A percentile compares a stretch with the other conserved stretches of the same genome.
Evolutionary conservation across 2,888 invertebrate genomes (phyloP).

Genomic region (Megastigmus dorsalis): DNA sequence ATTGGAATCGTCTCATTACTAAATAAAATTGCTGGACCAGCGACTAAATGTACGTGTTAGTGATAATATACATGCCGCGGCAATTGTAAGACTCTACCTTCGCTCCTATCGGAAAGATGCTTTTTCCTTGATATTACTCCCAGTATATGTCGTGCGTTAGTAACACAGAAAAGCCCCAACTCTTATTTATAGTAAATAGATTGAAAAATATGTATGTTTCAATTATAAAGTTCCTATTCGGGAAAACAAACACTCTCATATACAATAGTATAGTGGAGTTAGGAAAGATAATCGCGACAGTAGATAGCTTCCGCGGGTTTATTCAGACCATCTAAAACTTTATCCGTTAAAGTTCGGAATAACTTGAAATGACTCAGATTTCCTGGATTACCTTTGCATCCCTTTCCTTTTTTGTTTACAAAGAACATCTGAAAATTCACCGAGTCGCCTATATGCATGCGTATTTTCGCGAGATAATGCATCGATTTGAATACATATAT

Average conservation of each 20-base stretch:
- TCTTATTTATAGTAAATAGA: too few relatives aligned
- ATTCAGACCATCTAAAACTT: slow-evolving; percentile 1
- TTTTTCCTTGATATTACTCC: too few relatives aligned
- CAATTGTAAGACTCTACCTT: too few relatives aligned
- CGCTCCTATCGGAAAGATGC: too few relatives aligned
- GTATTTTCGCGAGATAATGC: not conserved
- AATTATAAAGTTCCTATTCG: not conserved
- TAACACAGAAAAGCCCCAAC: too few relatives aligned
- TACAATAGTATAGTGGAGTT: not conserved
- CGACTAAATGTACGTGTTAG: too few relatives aligned
- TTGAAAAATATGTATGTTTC: too few relatives aligned
- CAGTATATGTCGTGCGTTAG: too few relatives aligned
- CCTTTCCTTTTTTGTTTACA: slow-evolving; percentile 11
- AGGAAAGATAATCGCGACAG: slow-evolving; percentile 14
- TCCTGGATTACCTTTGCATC: slow-evolving; percentile 11
- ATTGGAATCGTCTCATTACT: too few relatives aligned
- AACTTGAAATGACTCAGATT: slow-evolving; percentile 19
- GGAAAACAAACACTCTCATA: not conserved
- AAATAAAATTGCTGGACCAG: too few relatives aligned
- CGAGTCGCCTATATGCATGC: not conserved
- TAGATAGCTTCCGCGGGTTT: slow-evolving; percentile 4
- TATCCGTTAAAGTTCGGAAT: slow-evolving; percentile 22
- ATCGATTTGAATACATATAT: slow-evolving; percentile 19
- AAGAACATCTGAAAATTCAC: not conserved
- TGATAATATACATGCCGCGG: too few relatives aligned